Percentiles rank a stretch among this genome's conserved stretches.
Conservation (phyloP, 2,113 vertebrate species). For the Rana temporaria region DNA sequence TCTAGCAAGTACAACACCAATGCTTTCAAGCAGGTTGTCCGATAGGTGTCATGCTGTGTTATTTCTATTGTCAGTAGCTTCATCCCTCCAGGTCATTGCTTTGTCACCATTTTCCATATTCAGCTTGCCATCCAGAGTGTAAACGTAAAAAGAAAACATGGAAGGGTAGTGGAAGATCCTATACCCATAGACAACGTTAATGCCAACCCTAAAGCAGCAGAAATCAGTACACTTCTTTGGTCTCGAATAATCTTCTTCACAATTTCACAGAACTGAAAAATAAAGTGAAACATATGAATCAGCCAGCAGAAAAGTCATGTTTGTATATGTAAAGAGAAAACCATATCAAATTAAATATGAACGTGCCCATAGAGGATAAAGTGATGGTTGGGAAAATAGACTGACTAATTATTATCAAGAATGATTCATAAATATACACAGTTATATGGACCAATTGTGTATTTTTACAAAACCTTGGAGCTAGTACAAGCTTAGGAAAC, state of each 20-base stretch:
- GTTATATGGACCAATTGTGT: no score
- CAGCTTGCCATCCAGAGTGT: slow-evolving; percentile 92
- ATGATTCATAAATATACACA: no score
- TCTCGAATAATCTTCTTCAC: slow-evolving; percentile 91
- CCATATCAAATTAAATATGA: background rate
- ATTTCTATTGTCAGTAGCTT: background rate
- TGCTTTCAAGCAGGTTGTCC: background rate
- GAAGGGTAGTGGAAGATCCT: slow-evolving; percentile 81
- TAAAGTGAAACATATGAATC: slow-evolving; percentile 14
- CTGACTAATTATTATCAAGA: no score
- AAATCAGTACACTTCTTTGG: slow-evolving; percentile 84
- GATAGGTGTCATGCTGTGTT: background rate
- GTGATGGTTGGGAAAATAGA: no score
- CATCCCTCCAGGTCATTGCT: background rate
- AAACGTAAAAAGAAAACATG: slow-evolving; percentile 86
- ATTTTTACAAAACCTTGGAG: no score
- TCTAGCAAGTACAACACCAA: no score
- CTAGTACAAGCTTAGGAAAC: no score
- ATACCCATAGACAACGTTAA: slow-evolving; percentile 82
- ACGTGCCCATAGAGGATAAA: no score
- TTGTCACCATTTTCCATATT: slow-evolving; percentile 38
- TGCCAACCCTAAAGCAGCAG: slow-evolving; percentile 78
- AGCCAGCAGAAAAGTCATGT: background rate
- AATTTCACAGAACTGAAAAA: slow-evolving; percentile 83
- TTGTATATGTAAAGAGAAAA: background rate